Evolutionary conservation across 1,140 invertebrate genomes (phyloP).

Genomic region (Arion vulgaris): DNA sequence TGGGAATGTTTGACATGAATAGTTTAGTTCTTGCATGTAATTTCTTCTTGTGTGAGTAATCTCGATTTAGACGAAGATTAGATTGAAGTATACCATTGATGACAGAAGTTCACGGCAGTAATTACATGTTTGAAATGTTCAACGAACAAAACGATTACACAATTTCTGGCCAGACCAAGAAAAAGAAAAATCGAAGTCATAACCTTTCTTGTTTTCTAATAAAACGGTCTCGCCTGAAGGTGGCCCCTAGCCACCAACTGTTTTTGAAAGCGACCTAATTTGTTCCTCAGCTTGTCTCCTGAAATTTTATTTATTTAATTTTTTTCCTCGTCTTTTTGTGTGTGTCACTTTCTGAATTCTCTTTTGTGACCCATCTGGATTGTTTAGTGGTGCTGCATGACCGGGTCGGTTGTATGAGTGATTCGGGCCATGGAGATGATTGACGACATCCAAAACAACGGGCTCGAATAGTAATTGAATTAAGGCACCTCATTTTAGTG

Average conservation of each 20-base stretch:
- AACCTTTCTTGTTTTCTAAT: slow-evolving; percentile 16
- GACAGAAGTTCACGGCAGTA: background rate
- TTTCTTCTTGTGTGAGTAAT: background rate
- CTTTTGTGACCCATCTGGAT: background rate
- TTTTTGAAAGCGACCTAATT: slow-evolving; percentile 15
- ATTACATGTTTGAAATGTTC: background rate
- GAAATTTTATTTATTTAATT: background rate
- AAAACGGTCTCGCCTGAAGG: slow-evolving; percentile 5
- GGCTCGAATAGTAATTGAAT: background rate
- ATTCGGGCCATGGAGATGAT: background rate
- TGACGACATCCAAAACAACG: background rate
- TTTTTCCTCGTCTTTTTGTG: too few relatives aligned
- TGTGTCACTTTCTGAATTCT: background rate
- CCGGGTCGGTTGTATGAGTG: background rate
- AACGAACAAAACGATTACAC: background rate
- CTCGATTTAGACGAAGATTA: background rate
- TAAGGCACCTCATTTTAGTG: background rate
- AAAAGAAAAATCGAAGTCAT: background rate
- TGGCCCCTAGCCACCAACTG: background rate
- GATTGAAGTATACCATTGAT: background rate
- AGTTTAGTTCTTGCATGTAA: too few relatives aligned
- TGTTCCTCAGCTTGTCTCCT: slow-evolving; percentile 1
- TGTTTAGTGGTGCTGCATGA: background rate
- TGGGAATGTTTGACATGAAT: too few relatives aligned
- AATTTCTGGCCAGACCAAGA: background rate